Percentiles rank a stretch among this genome's conserved stretches.
These are phyloP conservation scores for Sebastes schlegelii DNA, from an alignment of 2,113 vertebrate genomes.

Conservation along the genomic window DNA sequence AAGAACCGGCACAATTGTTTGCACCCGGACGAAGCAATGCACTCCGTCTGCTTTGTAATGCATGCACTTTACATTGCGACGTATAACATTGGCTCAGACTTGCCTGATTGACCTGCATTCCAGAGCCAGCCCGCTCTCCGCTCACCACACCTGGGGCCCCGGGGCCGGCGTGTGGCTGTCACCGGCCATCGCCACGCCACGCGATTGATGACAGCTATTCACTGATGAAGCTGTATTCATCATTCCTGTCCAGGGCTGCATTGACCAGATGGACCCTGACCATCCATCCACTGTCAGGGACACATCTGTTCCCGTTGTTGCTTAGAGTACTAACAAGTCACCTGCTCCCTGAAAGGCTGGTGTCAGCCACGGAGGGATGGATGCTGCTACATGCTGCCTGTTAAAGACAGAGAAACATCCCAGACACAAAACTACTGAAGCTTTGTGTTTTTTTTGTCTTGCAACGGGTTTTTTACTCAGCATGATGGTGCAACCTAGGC, in stretches of 20 bases:
- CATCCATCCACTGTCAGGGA: constrained; percentile 99
- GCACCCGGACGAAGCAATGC: constrained; percentile 36
- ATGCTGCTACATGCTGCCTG: constrained; percentile 69
- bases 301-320: constrained; percentile 99
- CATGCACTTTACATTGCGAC: constrained; percentile 88
- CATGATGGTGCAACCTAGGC: constrained; percentile 15
- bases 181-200: constrained; percentile 91
- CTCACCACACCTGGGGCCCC: constrained; percentile 96
- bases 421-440: constrained; percentile 28
- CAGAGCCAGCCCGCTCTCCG: constrained; percentile 88
- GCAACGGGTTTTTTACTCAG: constrained; percentile 26
- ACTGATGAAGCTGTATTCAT: constrained; percentile 99
- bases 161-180: constrained; percentile 94
- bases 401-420: constrained; percentile 71
- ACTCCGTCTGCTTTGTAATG: constrained; percentile 84
- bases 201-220: constrained; percentile 99
- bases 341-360: constrained; percentile 94
- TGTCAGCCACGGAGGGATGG: constrained; percentile 89
- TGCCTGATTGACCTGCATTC: constrained; percentile 96
- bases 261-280: constrained; percentile 99
- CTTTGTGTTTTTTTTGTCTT: constrained; percentile 24
- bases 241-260: constrained; percentile 99
- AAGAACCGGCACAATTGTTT: constrained; percentile 45
- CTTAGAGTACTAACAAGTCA: constrained; percentile 99
- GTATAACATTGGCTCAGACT: constrained; percentile 87